Evolutionary conservation across 2,113 vertebrate species (phyloP).

Genomic region (Dromiciops gliroides): DNA sequence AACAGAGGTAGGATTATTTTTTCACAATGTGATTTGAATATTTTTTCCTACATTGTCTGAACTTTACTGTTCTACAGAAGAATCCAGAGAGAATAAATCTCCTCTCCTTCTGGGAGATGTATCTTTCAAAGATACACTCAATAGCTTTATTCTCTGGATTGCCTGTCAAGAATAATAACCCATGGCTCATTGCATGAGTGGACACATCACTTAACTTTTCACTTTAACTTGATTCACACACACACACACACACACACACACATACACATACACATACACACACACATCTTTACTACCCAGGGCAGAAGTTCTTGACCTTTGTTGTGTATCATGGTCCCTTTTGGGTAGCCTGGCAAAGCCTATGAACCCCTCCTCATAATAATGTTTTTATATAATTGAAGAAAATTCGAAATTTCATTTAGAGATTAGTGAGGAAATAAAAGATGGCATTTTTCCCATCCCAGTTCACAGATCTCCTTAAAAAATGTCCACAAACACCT

Average conservation of each 20-base stretch:
- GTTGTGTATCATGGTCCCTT: neutral
- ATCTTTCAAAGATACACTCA: slow-evolving; percentile 17
- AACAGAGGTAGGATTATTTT: slow-evolving; percentile 12
- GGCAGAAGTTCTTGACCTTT: neutral
- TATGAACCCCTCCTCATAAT: neutral
- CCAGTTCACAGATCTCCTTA: neutral
- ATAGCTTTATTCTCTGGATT: slow-evolving; percentile 41
- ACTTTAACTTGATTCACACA: neutral
- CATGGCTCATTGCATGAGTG: neutral
- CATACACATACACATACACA: neutral
- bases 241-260: neutral
- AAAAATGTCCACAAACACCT: neutral
- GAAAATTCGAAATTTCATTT: neutral
- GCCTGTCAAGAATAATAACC: slow-evolving; percentile 22
- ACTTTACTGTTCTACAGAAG: neutral
- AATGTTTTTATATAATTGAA: neutral
- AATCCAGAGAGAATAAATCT: slow-evolving; percentile 23
- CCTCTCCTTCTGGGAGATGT: slow-evolving; percentile 12
- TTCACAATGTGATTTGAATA: slow-evolving; percentile 24
- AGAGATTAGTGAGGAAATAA: neutral
- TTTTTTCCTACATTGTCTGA: slow-evolving; percentile 5
- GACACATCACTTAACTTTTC: neutral
- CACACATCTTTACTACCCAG: neutral
- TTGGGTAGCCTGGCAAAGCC: neutral
- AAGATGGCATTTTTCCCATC: neutral